A percentile compares a stretch with the other conserved stretches of the same genome.
Evolutionary conservation across 2,888 invertebrate species (phyloP).

Genomic region (Blera fallax): DNA sequence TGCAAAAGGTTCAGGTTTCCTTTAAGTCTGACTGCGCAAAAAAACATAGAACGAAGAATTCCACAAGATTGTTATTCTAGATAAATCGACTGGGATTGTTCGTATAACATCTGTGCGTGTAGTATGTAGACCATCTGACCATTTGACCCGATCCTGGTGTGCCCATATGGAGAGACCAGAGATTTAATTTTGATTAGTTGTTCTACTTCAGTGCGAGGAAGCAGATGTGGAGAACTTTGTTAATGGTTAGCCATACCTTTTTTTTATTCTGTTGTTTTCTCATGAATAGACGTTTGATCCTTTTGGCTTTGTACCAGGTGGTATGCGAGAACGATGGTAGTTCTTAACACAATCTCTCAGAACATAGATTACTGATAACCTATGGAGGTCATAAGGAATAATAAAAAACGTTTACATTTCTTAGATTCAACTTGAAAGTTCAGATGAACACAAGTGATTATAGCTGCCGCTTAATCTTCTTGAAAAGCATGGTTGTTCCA

Average conservation of each 20-base stretch:
- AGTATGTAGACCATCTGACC: constrained; percentile 42
- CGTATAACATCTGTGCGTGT: constrained; percentile 52
- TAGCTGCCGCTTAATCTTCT: too few relatives aligned
- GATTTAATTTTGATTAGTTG: constrained; percentile 63
- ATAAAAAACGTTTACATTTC: background rate
- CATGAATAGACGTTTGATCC: constrained; percentile 3
- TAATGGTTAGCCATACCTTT: background rate
- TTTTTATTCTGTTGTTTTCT: background rate
- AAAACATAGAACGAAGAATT: constrained; percentile 30
- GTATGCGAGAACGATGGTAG: background rate
- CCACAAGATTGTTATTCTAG: constrained; percentile 43
- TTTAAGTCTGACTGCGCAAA: constrained; percentile 22
- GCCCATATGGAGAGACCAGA: constrained; percentile 11
- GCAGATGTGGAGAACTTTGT: constrained; percentile 16
- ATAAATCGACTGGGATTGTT: constrained; percentile 36
- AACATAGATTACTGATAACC: background rate
- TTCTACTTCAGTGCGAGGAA: background rate
- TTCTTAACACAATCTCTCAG: background rate
- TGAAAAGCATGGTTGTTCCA: too few relatives aligned
- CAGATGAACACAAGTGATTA: too few relatives aligned
- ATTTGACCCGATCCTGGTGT: constrained; percentile 54
- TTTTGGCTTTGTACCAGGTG: constrained; percentile 28
- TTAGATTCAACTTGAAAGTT: background rate
- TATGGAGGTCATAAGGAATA: background rate
- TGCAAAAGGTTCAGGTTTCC: constrained; percentile 35